Evolutionary conservation across 2,888 invertebrate genomes (phyloP).

Genomic region (Netelia inedita): DNA sequence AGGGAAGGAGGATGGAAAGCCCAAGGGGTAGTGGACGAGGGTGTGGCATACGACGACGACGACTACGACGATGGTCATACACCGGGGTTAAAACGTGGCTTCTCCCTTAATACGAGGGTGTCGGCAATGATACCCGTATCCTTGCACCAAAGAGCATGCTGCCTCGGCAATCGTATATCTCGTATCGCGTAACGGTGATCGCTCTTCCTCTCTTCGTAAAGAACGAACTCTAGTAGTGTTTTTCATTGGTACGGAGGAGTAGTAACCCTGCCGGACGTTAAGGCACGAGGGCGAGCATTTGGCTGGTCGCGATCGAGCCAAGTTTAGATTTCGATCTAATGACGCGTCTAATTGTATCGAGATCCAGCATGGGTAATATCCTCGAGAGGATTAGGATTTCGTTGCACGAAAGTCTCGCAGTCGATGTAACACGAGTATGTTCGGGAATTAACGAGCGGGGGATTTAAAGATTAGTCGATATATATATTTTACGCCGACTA

Average conservation of each 20-base stretch:
- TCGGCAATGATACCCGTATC: slow-evolving; percentile 63
- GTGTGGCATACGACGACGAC: slow-evolving; percentile 40
- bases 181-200: slow-evolving; percentile 56
- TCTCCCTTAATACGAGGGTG: slow-evolving; percentile 63
- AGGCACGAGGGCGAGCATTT: slow-evolving; percentile 34
- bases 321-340: slow-evolving; percentile 68
- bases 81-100: slow-evolving; percentile 42
- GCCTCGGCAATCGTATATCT: slow-evolving; percentile 58
- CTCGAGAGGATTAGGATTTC: slow-evolving; percentile 58
- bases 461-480: slow-evolving; percentile 54
- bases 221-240: too few species aligned
- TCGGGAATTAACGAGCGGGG: slow-evolving; percentile 64
- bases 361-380: slow-evolving; percentile 23
- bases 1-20: slow-evolving; percentile 14
- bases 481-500: not conserved
- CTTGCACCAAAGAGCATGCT: slow-evolving; percentile 50
- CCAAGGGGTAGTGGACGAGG: slow-evolving; percentile 42
- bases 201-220: slow-evolving; percentile 19
- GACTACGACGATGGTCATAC: slow-evolving; percentile 43
- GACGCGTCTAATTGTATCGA: slow-evolving; percentile 67
- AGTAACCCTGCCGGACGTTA: slow-evolving; percentile 20
- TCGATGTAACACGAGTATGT: slow-evolving; percentile 56
- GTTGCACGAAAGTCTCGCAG: slow-evolving; percentile 35
- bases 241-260: too few species aligned
- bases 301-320: slow-evolving; percentile 44